phyloP scores from a whole-genome alignment of 1,140 invertebrate genomes.

The Polypedilum pembai region DNA sequence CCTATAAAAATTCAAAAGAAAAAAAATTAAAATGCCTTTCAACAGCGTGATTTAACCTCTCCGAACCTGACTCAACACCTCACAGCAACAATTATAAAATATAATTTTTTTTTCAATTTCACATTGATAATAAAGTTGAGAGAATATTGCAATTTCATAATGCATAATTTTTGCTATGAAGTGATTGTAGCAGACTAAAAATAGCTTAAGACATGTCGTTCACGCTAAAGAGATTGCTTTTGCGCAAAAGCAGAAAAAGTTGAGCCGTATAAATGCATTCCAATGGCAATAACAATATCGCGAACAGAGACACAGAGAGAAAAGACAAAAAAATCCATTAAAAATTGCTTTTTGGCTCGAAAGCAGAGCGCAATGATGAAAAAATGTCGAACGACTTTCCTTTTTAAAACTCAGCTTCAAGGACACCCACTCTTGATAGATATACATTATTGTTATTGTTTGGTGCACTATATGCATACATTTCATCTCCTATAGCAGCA shows the following conservation, averaged over 20 bases:
- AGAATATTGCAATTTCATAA: not conserved
- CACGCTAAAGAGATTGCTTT: not conserved
- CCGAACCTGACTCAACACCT: no score
- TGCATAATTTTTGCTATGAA: not conserved
- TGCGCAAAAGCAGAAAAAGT: no score
- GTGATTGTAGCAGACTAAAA: not conserved
- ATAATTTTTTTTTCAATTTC: no score
- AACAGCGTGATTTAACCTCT: no score
- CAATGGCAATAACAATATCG: conserved; percentile 2
- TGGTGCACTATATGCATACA: not conserved
- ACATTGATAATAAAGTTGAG: no score
- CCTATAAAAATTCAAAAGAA: no score
- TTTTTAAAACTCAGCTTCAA: conserved; percentile 7
- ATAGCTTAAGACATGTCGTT: conserved; percentile 5
- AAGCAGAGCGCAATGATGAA: not conserved
- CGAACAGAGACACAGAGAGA: not conserved
- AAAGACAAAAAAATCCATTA: conserved; percentile 10
- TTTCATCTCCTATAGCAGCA: no score
- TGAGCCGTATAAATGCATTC: not conserved
- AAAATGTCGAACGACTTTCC: conserved; percentile 23
- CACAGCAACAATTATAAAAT: no score
- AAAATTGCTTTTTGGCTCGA: conserved; percentile 12
- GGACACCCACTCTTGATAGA: conserved; percentile 6
- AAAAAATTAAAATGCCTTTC: no score
- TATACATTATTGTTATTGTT: not conserved